A percentile compares a stretch with the other conserved stretches of the same genome.
phyloP scores from a whole-genome alignment of 2,797 vertebrate genomes.

The Taenioides sp. region DNA sequence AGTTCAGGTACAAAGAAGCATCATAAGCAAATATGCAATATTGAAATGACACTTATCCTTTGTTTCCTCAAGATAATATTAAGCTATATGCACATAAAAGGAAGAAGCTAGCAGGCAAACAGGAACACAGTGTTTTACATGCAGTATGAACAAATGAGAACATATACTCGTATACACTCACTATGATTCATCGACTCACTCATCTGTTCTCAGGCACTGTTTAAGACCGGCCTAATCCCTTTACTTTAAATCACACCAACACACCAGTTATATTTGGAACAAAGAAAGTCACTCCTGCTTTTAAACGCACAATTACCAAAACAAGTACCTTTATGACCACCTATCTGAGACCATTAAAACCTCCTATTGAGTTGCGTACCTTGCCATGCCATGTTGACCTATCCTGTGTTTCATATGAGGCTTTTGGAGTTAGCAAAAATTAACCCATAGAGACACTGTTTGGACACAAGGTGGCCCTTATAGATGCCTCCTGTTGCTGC shows the following conservation, averaged over 20 bases:
- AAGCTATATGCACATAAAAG: neutral
- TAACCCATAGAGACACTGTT: slow-evolving; percentile 19
- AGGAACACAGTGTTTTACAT: slow-evolving; percentile 56
- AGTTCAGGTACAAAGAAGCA: too few relatives aligned
- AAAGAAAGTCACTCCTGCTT: slow-evolving; percentile 61
- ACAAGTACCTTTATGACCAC: slow-evolving; percentile 14
- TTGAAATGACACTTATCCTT: too few relatives aligned
- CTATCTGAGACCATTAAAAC: neutral
- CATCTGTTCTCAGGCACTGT: slow-evolving; percentile 71
- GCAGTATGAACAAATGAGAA: slow-evolving; percentile 42
- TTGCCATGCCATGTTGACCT: slow-evolving; percentile 10
- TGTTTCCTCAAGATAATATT: neutral
- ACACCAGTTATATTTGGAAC: slow-evolving; percentile 55
- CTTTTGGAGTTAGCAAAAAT: slow-evolving; percentile 23
- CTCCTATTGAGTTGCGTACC: neutral
- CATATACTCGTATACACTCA: slow-evolving; percentile 34
- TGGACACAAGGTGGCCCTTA: slow-evolving; percentile 35
- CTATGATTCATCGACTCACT: slow-evolving; percentile 67
- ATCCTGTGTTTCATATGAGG: slow-evolving; percentile 10
- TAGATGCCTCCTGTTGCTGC: slow-evolving; percentile 52
- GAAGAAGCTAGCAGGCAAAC: slow-evolving; percentile 20
- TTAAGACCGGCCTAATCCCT: slow-evolving; percentile 71
- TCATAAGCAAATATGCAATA: too few relatives aligned
- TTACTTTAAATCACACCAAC: slow-evolving; percentile 50
- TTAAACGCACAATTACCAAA: slow-evolving; percentile 41